phyloP scores from a whole-genome alignment of 2,797 vertebrate genomes.

The Orestias chungarensis region DNA sequence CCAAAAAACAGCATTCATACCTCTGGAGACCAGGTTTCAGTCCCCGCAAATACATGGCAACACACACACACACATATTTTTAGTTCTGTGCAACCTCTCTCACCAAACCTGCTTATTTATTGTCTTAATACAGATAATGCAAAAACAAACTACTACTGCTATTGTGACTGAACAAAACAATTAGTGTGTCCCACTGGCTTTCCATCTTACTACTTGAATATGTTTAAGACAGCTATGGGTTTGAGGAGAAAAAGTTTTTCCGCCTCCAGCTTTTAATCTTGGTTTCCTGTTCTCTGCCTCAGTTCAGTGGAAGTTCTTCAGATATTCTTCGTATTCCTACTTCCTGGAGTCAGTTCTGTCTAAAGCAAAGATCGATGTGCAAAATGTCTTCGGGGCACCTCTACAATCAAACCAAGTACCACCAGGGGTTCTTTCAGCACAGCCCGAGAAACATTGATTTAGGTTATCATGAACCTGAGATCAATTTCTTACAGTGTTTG shows the following conservation, averaged over 20 bases:
- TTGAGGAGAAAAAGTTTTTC: not conserved
- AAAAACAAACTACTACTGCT: not conserved
- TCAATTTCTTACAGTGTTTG: not conserved
- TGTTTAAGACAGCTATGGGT: not conserved
- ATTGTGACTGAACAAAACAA: not conserved
- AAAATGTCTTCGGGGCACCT: not conserved
- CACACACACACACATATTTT: not conserved
- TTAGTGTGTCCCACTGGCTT: not conserved
- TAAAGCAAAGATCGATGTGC: not conserved
- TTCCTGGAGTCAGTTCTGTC: not conserved
- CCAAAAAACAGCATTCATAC: no score
- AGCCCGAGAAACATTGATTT: not conserved
- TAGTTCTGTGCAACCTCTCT: not conserved
- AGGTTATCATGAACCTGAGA: not conserved
- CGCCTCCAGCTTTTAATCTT: not conserved
- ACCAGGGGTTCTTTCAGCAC: not conserved
- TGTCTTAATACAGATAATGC: not conserved
- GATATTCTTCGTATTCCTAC: no score
- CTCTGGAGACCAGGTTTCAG: no score
- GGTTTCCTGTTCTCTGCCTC: not conserved
- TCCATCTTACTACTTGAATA: not conserved
- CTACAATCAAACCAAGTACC: not conserved
- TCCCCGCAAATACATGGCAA: no score
- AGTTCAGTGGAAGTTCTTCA: not conserved
- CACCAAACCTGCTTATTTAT: not conserved